Evolutionary conservation across 1,140 invertebrate genomes (phyloP).

Genomic region (Musca domestica): DNA sequence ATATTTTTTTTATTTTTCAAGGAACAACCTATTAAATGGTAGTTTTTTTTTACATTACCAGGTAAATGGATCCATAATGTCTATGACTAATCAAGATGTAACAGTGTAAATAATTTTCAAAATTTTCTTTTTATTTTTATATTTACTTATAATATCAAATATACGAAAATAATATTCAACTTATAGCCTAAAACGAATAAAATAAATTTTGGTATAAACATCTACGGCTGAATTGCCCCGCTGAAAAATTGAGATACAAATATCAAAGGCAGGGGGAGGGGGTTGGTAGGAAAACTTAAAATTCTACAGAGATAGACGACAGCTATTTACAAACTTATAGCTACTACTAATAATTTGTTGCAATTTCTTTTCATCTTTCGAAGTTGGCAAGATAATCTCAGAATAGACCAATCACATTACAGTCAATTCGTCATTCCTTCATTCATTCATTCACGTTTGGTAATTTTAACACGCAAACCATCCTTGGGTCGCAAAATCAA

Average conservation of each 20-base stretch:
- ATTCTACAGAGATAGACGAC: background rate
- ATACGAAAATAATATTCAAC: no score
- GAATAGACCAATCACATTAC: background rate
- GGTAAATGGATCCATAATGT: no score
- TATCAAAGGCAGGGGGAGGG: background rate
- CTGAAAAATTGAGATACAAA: background rate
- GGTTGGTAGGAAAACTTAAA: background rate
- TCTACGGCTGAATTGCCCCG: no score
- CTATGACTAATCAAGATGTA: no score
- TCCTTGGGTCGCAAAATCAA: slow-evolving; percentile 61
- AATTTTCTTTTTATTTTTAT: no score
- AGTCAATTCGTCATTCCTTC: background rate
- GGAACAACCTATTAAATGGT: no score
- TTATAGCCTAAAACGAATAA: no score
- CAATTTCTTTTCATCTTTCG: background rate
- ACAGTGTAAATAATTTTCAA: no score
- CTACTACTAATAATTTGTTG: background rate
- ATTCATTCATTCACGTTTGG: slow-evolving; percentile 35
- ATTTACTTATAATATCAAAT: no score
- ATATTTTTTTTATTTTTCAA: no score
- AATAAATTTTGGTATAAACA: no score
- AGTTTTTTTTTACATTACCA: no score
- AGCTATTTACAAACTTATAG: background rate
- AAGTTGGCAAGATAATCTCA: slow-evolving; percentile 11
- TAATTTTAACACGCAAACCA: slow-evolving; percentile 57